Base-by-base conservation (phyloP, 2,113 vertebrate species). In the Festucalex cinctus region DNA sequence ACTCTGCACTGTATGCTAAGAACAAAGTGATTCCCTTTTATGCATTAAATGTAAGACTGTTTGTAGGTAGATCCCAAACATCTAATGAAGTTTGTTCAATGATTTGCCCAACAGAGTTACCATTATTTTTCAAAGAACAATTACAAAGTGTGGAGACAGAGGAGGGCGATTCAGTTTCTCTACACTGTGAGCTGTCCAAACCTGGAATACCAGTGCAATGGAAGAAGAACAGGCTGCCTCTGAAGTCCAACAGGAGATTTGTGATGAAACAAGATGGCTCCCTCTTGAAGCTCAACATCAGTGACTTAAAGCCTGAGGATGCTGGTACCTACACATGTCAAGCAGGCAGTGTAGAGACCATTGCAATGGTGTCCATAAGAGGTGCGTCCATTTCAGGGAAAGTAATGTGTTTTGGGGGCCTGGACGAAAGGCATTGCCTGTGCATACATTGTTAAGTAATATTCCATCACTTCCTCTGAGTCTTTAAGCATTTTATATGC, bases 251-350 rank as follows among this genome's bases (percentile, higher is more conserved):
- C 78, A 87, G 72, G 57, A 91, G 87, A 65, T 73, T 19, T 63
- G 91, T 78, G 77, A 92, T 91, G 91, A 93, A 75, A 49, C 86
- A 90, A 35, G 72, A 88, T 6, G 79, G 87, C 58, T 85, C 85
- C 63, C 22, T 87, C 28, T 77, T 89, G 0, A 80, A 85, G 70
- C 86, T 91, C 0, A 62, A 77, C 56, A 83, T 91, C 71, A 73
- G 73, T 56, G 73, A 13, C 5, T 73, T 95, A 59, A 80, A 71
- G 71, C 76, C 24, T 54, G 81, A 85, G 46, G 89, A 91, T 68
- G 77, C 78, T 3, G 88, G 83, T 35, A 84, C 62, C 69, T 91
- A 89, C 73, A 51, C 68, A 1, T 91, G 87, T 76, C 72, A 77
- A 51, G 80, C 85, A 69, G 87, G 86, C 13, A 32, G 12, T 59